Conservation (phyloP, 2,888 invertebrate genomes). For the Andrena bucephala region DNA sequence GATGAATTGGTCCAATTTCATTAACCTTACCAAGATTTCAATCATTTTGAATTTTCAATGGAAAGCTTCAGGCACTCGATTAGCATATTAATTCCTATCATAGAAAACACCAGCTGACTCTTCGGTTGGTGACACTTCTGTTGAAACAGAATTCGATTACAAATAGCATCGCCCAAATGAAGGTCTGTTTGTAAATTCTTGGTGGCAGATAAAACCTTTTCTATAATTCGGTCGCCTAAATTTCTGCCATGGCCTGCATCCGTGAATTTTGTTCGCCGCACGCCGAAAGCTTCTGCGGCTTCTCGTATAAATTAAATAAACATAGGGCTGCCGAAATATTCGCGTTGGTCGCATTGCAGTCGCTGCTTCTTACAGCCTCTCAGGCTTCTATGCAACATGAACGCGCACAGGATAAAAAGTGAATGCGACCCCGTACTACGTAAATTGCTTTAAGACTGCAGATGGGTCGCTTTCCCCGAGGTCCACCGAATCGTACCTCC, state of each 20-base stretch:
- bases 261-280: constrained; percentile 19
- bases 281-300: constrained; percentile 10
- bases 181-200: not conserved
- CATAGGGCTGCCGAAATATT: constrained; percentile 41
- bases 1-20: too few relatives aligned
- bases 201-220: not conserved
- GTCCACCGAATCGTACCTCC: not conserved
- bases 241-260: not conserved
- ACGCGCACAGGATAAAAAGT: constrained; percentile 9
- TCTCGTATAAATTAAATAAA: constrained; percentile 51
- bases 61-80: too few relatives aligned
- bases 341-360: constrained; percentile 45
- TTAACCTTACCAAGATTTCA: too few relatives aligned
- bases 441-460: constrained; percentile 37
- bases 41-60: too few relatives aligned
- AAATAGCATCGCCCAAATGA: not conserved
- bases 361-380: constrained; percentile 33
- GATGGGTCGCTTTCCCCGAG: constrained; percentile 11
- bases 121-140: too few relatives aligned
- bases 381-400: constrained; percentile 7
- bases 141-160: not conserved
- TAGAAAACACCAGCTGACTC: too few relatives aligned
- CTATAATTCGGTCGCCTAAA: constrained; percentile 7
- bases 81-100: too few relatives aligned
- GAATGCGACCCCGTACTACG: constrained; percentile 22